A percentile compares a stretch with the other conserved stretches of the same genome.
phyloP scores from a whole-genome alignment of 2,797 vertebrate genomes.

The Threskiornis aethiopicus region DNA sequence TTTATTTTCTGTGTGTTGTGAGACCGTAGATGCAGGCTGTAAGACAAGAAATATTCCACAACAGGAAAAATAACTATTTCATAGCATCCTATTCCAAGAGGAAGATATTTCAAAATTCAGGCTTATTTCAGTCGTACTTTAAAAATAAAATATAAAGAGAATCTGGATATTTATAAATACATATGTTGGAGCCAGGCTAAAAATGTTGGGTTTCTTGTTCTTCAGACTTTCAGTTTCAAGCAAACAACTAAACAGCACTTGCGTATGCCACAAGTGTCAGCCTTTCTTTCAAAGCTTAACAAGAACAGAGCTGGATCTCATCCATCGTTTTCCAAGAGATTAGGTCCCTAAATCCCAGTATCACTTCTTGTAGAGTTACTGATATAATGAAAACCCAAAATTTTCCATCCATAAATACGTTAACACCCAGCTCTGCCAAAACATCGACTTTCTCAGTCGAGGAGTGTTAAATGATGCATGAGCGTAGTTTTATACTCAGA shows the following conservation, averaged over 20 bases:
- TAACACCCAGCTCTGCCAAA: slow-evolving; percentile 62
- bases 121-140: background rate
- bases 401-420: slow-evolving; percentile 71
- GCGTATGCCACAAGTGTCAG: background rate
- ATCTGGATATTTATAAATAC: background rate
- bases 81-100: background rate
- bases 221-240: background rate
- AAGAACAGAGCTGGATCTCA: slow-evolving; percentile 17
- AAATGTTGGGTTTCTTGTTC: background rate
- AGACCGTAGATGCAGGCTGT: background rate
- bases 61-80: background rate
- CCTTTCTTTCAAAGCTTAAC: background rate
- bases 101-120: background rate
- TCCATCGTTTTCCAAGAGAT: slow-evolving; percentile 33
- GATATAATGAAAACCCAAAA: slow-evolving; percentile 45
- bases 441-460: slow-evolving; percentile 51
- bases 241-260: background rate
- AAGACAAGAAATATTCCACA: background rate
- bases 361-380: slow-evolving; percentile 55
- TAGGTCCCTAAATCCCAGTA: slow-evolving; percentile 60
- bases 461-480: slow-evolving; percentile 54
- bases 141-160: background rate
- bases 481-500: slow-evolving; percentile 17
- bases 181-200: background rate
- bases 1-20: background rate